phyloP scores from a whole-genome alignment of 2,797 vertebrate species.

The Ataeniobius toweri region DNA sequence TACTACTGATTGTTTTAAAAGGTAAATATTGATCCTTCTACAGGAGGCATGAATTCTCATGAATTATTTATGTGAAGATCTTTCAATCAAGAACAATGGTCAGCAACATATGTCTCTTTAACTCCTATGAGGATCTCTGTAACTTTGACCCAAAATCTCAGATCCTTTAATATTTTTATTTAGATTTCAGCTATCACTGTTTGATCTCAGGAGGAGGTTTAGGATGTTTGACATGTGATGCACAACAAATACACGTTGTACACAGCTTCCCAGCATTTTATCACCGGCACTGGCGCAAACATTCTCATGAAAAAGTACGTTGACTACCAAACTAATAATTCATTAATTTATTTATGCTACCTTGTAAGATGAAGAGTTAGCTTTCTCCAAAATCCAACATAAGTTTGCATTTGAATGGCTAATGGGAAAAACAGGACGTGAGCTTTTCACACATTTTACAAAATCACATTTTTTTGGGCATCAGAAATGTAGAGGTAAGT shows the following conservation, averaged over 20 bases:
- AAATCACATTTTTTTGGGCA: background rate
- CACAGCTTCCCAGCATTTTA: background rate
- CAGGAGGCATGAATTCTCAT: background rate
- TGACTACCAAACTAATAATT: background rate
- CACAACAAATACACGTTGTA: background rate
- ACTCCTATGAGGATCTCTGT: too few species aligned
- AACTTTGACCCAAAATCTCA: too few species aligned
- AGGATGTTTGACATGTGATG: background rate
- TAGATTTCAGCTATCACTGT: too few species aligned
- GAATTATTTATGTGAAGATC: too few species aligned
- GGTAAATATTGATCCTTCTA: background rate
- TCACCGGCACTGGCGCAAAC: background rate
- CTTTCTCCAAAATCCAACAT: background rate
- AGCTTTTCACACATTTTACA: background rate
- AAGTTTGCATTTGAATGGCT: background rate
- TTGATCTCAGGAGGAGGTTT: background rate
- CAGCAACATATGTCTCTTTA: too few species aligned
- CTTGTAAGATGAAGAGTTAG: background rate
- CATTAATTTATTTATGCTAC: background rate
- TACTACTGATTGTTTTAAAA: background rate
- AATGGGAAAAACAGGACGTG: background rate
- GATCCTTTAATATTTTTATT: too few species aligned
- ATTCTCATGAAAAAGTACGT: background rate
- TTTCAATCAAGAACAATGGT: too few species aligned
- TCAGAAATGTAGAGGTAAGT: background rate